These are phyloP conservation scores for Lagorchestes hirsutus DNA, from an alignment of 2,797 vertebrate species.

Conservation along the genomic window DNA sequence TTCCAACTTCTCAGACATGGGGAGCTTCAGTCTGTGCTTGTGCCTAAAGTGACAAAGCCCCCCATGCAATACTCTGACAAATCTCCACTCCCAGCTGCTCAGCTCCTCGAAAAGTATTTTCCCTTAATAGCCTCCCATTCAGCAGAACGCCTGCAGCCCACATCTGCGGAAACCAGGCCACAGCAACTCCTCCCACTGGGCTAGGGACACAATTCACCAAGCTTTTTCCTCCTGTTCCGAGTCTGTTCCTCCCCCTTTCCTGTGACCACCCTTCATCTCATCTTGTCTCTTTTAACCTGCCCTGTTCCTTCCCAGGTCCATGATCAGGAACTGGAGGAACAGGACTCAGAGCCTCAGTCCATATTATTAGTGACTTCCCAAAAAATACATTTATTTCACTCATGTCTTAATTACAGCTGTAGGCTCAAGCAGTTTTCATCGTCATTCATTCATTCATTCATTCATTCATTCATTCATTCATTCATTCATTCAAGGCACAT, in stretches of 20 bases:
- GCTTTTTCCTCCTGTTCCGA: constrained; percentile 44
- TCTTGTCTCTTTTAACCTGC: neutral
- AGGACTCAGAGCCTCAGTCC: neutral
- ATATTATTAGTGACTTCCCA: neutral
- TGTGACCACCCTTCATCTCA: neutral
- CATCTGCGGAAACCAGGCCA: constrained; percentile 81
- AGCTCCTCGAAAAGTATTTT: constrained; percentile 81
- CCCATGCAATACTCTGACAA: constrained; percentile 61
- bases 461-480: neutral
- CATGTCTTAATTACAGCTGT: neutral
- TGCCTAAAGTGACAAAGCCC: constrained; percentile 64
- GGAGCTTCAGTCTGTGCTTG: constrained; percentile 44
- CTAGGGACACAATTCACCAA: constrained; percentile 54
- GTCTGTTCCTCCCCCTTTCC: neutral
- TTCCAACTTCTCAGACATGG: constrained; percentile 49
- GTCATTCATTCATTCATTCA: neutral
- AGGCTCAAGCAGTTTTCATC: neutral
- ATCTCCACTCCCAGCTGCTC: constrained; percentile 76
- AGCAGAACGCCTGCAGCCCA: constrained; percentile 69
- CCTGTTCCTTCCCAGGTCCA: neutral
- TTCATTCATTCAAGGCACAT: neutral
- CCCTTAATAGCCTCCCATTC: constrained; percentile 80
- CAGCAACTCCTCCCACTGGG: constrained; percentile 67
- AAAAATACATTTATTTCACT: neutral
- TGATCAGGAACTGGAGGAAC: neutral